These are phyloP conservation scores for Nebria brevicollis DNA, from an alignment of 2,888 invertebrate species.

Conservation along the genomic window DNA sequence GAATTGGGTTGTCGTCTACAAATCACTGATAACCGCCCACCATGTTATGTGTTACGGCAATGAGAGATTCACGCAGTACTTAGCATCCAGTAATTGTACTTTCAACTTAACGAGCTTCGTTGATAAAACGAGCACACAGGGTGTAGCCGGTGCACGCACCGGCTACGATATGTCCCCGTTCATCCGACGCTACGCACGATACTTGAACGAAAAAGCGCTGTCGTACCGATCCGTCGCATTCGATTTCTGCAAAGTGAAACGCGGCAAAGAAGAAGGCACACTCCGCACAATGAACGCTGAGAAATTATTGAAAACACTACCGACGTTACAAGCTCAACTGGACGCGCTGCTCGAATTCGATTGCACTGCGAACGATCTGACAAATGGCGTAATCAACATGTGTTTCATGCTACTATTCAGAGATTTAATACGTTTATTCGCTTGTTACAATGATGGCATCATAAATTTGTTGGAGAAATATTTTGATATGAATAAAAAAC, in stretches of 20 bases:
- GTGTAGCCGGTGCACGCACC: slow-evolving; percentile 76
- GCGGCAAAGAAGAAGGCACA: slow-evolving; percentile 98
- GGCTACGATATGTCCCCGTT: slow-evolving; percentile 99
- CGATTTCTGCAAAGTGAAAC: slow-evolving; percentile 99
- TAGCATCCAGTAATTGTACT: slow-evolving; percentile 99
- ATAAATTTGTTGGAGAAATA: slow-evolving; percentile 99
- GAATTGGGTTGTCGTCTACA: slow-evolving; percentile 99
- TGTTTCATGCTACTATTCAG: slow-evolving; percentile 99
- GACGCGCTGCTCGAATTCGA: slow-evolving; percentile 98
- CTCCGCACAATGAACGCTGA: slow-evolving; percentile 98
- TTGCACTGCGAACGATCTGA: slow-evolving; percentile 94
- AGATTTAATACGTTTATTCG: slow-evolving; percentile 97
- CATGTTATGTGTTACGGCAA: slow-evolving; percentile 99
- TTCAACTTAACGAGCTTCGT: slow-evolving; percentile 98
- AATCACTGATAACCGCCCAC: slow-evolving; percentile 97
- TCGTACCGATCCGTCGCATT: slow-evolving; percentile 99
- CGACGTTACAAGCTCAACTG: slow-evolving; percentile 94
- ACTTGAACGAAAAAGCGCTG: slow-evolving; percentile 98
- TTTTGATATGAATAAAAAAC: slow-evolving; percentile 99
- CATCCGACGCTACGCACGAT: slow-evolving; percentile 98
- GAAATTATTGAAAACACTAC: slow-evolving; percentile 96
- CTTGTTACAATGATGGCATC: slow-evolving; percentile 99
- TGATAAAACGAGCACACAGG: slow-evolving; percentile 98
- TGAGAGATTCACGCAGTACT: slow-evolving; percentile 99
- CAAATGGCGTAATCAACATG: slow-evolving; percentile 96